These are phyloP conservation scores for Temnopleurus reevesii DNA, from an alignment of 53 echinoderm and acorn worm genomes.

Conservation along the genomic window DNA sequence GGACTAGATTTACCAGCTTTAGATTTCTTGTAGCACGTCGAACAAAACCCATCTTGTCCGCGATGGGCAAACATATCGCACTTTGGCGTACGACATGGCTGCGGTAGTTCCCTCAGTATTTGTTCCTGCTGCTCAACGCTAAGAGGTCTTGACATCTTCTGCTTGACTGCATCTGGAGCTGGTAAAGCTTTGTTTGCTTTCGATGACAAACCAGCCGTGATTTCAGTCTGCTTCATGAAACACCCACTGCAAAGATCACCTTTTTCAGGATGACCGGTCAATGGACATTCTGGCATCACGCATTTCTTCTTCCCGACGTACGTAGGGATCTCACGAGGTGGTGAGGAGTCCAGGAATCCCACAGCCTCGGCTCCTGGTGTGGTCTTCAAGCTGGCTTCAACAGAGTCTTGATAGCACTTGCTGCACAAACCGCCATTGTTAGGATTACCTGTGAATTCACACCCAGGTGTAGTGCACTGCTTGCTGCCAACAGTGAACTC, in stretches of 20 bases:
- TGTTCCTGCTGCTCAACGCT: constrained; percentile 37
- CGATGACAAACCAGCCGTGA: constrained; percentile 18
- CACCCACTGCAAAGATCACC: constrained; percentile 77
- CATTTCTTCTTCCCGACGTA: constrained; percentile 77
- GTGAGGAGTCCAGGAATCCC: background rate
- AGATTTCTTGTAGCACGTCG: constrained; percentile 26
- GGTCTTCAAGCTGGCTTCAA: background rate
- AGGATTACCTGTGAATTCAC: constrained; percentile 87
- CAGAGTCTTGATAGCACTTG: constrained; percentile 62
- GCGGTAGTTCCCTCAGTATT: background rate
- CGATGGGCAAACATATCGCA: constrained; percentile 46
- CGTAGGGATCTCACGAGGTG: background rate
- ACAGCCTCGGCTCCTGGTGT: background rate
- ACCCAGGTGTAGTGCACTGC: constrained; percentile 82
- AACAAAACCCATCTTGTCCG: constrained; percentile 25
- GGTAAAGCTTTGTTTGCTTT: background rate
- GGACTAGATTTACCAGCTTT: background rate
- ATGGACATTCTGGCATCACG: constrained; percentile 75
- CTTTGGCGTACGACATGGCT: constrained; percentile 36
- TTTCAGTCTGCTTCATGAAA: constrained; percentile 60
- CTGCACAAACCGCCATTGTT: constrained; percentile 67
- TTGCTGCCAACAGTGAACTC: constrained; percentile 62
- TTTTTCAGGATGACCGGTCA: constrained; percentile 81
- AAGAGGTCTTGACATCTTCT: background rate
- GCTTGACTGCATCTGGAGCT: background rate